phyloP scores from a whole-genome alignment of 2,888 invertebrate genomes.

The Epirrhoe tristata region DNA sequence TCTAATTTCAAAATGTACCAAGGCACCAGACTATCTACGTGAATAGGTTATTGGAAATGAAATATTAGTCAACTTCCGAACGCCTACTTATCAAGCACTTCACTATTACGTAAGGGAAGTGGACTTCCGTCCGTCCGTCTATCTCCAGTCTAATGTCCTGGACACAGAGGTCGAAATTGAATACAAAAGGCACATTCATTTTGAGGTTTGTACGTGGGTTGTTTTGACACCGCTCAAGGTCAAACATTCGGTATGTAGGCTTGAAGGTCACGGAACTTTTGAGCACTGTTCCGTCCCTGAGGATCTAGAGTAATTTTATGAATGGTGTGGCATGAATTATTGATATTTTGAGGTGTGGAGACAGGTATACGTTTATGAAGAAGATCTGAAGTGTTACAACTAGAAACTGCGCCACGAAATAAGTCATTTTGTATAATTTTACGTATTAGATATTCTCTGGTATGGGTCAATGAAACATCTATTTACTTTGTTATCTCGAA shows the following conservation, averaged over 20 bases:
- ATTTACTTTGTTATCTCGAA: not conserved
- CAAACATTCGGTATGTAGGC: constrained; percentile 42
- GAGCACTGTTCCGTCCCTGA: constrained; percentile 15
- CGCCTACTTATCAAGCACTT: constrained; percentile 61
- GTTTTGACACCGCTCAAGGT: constrained; percentile 58
- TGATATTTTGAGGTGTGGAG: not conserved
- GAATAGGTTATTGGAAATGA: constrained; percentile 49
- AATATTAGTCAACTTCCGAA: constrained; percentile 63
- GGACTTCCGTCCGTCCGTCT: constrained; percentile 54
- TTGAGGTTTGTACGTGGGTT: constrained; percentile 53
- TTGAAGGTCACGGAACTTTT: constrained; percentile 50
- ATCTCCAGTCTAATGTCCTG: constrained; percentile 45
- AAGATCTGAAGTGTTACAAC: no score
- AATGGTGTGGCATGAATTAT: constrained; percentile 3
- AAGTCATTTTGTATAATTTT: no score
- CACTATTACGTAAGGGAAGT: constrained; percentile 63
- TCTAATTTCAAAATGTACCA: constrained; percentile 25
- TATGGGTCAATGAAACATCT: not conserved
- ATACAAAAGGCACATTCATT: constrained; percentile 49
- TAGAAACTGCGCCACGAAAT: no score
- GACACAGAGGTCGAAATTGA: constrained; percentile 53
- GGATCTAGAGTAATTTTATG: not conserved
- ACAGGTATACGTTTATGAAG: not conserved
- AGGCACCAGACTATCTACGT: constrained; percentile 45
- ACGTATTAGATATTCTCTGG: not conserved